Evolutionary conservation across 1,140 invertebrate genomes (phyloP).

Genomic region (Apis florea): DNA sequence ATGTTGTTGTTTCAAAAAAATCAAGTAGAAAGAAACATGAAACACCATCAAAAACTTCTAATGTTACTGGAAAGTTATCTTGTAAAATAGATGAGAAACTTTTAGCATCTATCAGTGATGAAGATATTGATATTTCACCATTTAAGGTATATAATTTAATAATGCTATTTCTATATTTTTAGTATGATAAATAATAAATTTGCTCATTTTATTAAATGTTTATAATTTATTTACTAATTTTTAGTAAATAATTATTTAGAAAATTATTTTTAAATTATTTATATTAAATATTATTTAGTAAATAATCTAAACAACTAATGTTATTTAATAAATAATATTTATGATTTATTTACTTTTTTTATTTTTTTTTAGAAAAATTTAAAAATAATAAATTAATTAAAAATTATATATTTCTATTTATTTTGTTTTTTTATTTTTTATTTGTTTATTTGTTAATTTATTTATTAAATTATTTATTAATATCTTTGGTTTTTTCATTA

Average conservation of each 20-base stretch:
- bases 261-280: too few species aligned
- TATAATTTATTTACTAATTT: too few species aligned
- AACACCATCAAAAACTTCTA: slow-evolving; percentile 53
- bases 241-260: too few species aligned
- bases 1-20: slow-evolving; percentile 64
- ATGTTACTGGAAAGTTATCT: slow-evolving; percentile 57
- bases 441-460: too few species aligned
- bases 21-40: slow-evolving; percentile 70
- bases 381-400: background rate
- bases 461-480: background rate
- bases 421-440: background rate
- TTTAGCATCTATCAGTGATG: slow-evolving; percentile 71
- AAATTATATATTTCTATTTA: background rate
- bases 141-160: slow-evolving; percentile 72
- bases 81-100: slow-evolving; percentile 75
- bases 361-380: background rate
- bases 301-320: too few species aligned
- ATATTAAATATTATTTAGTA: too few species aligned
- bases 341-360: too few species aligned
- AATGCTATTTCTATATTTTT: slow-evolving; percentile 4
- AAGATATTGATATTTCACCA: slow-evolving; percentile 78
- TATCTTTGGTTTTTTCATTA: background rate
- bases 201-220: too few species aligned
- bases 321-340: too few species aligned
- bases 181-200: too few species aligned